Conservation (phyloP, 1,140 invertebrate species). For the Calycopis cecrops region DNA sequence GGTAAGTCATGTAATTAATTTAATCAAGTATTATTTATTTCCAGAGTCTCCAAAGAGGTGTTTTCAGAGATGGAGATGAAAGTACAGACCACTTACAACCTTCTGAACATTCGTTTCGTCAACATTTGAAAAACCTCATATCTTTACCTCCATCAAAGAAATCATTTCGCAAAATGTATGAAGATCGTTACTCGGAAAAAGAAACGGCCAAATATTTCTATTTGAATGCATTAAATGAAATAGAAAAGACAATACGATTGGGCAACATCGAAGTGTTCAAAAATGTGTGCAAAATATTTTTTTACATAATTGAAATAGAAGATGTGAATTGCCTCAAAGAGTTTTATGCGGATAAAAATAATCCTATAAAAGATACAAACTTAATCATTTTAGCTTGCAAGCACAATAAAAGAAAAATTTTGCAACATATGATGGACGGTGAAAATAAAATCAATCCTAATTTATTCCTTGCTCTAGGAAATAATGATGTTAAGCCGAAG, state of each 20-base stretch:
- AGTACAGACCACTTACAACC: too few species aligned
- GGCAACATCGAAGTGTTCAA: not conserved
- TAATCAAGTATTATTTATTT: too few species aligned
- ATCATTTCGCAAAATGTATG: not conserved
- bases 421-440: not conserved
- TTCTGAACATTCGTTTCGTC: not conserved
- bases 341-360: not conserved
- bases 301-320: not conserved
- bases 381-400: not conserved
- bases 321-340: not conserved
- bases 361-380: not conserved
- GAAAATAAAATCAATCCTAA: not conserved
- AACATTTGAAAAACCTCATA: not conserved
- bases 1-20: too few species aligned
- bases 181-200: not conserved
- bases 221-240: not conserved
- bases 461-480: not conserved
- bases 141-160: not conserved
- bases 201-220: not conserved
- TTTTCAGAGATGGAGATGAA: too few species aligned
- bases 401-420: not conserved
- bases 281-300: conserved; percentile 4
- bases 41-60: too few species aligned
- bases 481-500: not conserved
- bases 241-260: not conserved